A percentile compares a stretch with the other conserved stretches of the same genome.
Evolutionary conservation across 2,888 invertebrate genomes (phyloP).

Genomic region (Dorcus hopei): DNA sequence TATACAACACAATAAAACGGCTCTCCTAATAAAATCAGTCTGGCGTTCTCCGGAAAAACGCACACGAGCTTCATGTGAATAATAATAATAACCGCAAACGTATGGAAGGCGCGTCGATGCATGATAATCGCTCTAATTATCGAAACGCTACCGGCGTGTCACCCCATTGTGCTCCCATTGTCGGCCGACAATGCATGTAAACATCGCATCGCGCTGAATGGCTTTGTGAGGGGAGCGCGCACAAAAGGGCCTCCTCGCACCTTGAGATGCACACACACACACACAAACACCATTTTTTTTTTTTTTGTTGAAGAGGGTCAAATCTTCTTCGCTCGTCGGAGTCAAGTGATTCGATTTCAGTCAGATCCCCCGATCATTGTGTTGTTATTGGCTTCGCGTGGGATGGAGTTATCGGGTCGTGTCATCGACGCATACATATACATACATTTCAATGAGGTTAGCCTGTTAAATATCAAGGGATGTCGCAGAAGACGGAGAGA

Average conservation of each 20-base stretch:
- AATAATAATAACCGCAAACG: conserved; percentile 19
- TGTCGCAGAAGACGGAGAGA: conserved; percentile 1
- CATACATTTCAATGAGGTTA: conserved; percentile 28
- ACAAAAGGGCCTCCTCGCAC: conserved; percentile 12
- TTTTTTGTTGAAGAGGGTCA: not conserved
- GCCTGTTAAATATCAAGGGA: not conserved
- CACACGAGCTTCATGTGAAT: too few species aligned
- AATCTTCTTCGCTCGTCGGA: not conserved
- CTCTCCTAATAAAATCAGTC: too few species aligned
- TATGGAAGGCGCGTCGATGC: conserved; percentile 39
- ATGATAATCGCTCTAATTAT: conserved; percentile 47
- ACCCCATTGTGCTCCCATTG: conserved; percentile 41
- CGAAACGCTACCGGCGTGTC: conserved; percentile 38
- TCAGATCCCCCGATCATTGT: conserved; percentile 5
- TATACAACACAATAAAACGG: too few species aligned
- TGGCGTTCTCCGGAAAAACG: too few species aligned
- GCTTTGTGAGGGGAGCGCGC: conserved; percentile 21
- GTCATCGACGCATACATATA: conserved; percentile 29
- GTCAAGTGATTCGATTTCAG: conserved; percentile 15
- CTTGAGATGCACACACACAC: conserved; percentile 6
- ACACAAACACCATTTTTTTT: not conserved
- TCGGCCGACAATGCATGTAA: conserved; percentile 41
- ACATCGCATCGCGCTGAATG: conserved; percentile 45
- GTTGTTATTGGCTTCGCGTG: not conserved
- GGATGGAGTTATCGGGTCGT: conserved; percentile 17